A percentile compares a stretch with the other conserved stretches of the same genome.
Evolutionary conservation across 2,888 invertebrate species (phyloP).

Genomic region (Amiota minor): DNA sequence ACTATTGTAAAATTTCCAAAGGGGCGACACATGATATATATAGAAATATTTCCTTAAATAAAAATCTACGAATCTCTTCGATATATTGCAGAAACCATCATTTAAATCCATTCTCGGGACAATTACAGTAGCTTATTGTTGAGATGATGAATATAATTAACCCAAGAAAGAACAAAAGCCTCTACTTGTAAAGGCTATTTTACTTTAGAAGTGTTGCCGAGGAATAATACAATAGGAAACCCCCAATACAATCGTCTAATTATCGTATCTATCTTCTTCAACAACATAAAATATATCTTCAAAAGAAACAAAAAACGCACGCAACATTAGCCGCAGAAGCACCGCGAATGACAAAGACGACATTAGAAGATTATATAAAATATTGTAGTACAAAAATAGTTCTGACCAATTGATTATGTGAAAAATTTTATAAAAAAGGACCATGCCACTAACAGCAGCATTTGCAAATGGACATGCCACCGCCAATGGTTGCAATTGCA

Average conservation of each 20-base stretch:
- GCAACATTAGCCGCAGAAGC: conserved; percentile 17
- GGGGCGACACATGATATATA: too few relatives aligned
- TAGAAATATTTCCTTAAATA: too few relatives aligned
- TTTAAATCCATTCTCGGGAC: too few relatives aligned
- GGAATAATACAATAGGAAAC: conserved; percentile 37
- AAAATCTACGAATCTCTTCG: too few relatives aligned
- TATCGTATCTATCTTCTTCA: conserved; percentile 43
- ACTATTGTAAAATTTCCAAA: too few relatives aligned
- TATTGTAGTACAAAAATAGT: conserved; percentile 9
- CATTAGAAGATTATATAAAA: conserved; percentile 26
- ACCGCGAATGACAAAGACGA: background rate
- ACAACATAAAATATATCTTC: conserved; percentile 32
- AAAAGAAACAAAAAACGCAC: conserved; percentile 1
- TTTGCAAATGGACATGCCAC: conserved; percentile 76
- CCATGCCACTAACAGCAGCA: conserved; percentile 69
- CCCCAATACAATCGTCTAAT: conserved; percentile 43
- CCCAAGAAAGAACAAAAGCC: too few relatives aligned
- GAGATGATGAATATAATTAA: too few relatives aligned
- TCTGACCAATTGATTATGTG: conserved; percentile 25
- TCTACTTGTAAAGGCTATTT: too few relatives aligned
- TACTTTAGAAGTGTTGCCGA: conserved; percentile 58
- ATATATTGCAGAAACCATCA: too few relatives aligned
- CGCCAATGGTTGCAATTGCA: conserved; percentile 79
- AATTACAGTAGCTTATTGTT: too few relatives aligned
- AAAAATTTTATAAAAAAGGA: conserved; percentile 33